Evolutionary conservation across 2,888 invertebrate genomes (phyloP).

Genomic region (Ornithoptera alexandrae): DNA sequence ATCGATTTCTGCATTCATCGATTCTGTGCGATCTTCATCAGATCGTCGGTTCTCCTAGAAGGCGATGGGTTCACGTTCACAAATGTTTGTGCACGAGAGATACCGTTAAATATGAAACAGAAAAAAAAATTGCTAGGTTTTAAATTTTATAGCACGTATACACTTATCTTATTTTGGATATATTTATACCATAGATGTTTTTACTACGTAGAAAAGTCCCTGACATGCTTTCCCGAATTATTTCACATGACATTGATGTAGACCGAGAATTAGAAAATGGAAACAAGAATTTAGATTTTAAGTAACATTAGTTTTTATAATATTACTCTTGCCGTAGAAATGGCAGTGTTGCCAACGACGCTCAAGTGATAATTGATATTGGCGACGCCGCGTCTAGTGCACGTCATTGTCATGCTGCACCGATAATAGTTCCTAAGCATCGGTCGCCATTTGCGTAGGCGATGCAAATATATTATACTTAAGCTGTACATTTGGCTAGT

Average conservation of each 20-base stretch:
- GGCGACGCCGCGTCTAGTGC: constrained; percentile 71
- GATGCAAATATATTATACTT: constrained; percentile 22
- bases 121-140: too few relatives aligned
- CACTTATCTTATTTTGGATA: too few relatives aligned
- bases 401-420: constrained; percentile 61
- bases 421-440: constrained; percentile 51
- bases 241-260: background rate
- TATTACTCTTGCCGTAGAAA: constrained; percentile 8
- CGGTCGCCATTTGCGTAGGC: constrained; percentile 47
- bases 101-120: too few relatives aligned
- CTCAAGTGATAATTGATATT: constrained; percentile 55
- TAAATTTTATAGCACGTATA: too few relatives aligned
- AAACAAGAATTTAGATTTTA: background rate
- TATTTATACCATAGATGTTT: too few relatives aligned
- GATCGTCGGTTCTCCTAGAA: too few relatives aligned
- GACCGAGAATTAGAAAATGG: background rate
- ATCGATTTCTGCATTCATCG: too few relatives aligned
- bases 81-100: too few relatives aligned
- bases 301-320: constrained; percentile 6
- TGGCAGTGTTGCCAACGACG: constrained; percentile 53
- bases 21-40: too few relatives aligned
- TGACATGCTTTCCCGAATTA: too few relatives aligned
- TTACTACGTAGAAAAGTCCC: too few relatives aligned
- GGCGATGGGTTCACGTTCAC: too few relatives aligned
- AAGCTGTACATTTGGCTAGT: background rate